phyloP scores from a whole-genome alignment of 2,113 vertebrate genomes.

The Pseudopipra pipra region DNA sequence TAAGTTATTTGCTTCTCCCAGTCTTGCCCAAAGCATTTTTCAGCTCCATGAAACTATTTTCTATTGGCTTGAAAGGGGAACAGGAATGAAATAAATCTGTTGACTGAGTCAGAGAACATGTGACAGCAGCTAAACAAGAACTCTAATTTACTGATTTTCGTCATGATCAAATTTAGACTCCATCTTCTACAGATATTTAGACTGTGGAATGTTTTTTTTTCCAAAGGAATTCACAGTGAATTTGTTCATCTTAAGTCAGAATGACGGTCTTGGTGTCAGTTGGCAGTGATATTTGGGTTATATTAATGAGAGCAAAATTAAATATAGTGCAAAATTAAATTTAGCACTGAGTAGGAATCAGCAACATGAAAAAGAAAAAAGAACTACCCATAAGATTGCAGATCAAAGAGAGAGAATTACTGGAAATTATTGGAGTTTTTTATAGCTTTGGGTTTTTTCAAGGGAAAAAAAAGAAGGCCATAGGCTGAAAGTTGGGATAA shows the following conservation, averaged over 20 bases:
- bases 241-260: neutral
- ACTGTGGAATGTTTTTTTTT: neutral
- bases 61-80: conserved; percentile 4
- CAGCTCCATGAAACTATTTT: neutral
- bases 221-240: neutral
- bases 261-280: neutral
- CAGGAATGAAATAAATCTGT: neutral
- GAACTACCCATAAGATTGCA: neutral
- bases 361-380: neutral
- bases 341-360: neutral
- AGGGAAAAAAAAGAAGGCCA: neutral
- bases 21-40: conserved; percentile 35
- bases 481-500: neutral
- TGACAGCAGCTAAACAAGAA: conserved; percentile 13
- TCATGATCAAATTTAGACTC: neutral
- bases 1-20: neutral
- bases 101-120: neutral
- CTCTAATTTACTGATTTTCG: neutral
- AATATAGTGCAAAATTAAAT: neutral
- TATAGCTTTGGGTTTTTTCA: neutral
- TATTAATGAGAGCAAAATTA: neutral
- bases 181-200: neutral
- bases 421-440: neutral
- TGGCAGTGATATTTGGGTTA: neutral
- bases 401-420: neutral